These are phyloP conservation scores for Equus quagga DNA, from an alignment of 2,113 vertebrate genomes.

Conservation along the genomic window DNA sequence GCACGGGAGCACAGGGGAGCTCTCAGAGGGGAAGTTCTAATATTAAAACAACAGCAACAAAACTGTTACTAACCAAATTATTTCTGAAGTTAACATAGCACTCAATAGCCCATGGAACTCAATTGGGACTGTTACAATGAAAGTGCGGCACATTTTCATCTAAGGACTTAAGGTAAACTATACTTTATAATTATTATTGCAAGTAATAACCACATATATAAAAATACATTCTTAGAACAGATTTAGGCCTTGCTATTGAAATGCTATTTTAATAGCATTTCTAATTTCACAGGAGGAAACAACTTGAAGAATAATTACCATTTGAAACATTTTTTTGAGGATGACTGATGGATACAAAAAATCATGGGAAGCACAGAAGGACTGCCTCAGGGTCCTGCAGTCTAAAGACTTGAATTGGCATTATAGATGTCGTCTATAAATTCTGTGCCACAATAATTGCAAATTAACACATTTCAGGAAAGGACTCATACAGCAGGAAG, in stretches of 20 bases:
- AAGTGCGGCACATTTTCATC: background rate
- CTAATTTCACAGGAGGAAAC: background rate
- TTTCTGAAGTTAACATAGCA: background rate
- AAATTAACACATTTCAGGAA: background rate
- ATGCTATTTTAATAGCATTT: background rate
- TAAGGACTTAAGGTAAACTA: background rate
- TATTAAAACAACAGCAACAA: constrained; percentile 48
- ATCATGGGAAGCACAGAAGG: background rate
- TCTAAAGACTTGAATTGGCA: too few species aligned
- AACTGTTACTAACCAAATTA: constrained; percentile 30
- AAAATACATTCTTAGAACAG: background rate
- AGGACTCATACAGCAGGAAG: background rate
- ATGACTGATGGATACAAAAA: background rate
- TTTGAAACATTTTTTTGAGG: background rate
- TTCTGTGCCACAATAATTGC: background rate
- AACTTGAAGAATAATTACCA: background rate
- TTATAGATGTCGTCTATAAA: background rate
- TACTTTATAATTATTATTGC: background rate
- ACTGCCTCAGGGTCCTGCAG: background rate
- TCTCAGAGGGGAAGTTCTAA: background rate
- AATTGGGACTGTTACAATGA: background rate
- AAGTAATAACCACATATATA: background rate
- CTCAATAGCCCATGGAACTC: background rate
- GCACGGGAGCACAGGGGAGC: background rate
- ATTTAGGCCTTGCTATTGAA: background rate